These are phyloP conservation scores for Montipora capricornis DNA, from an alignment of 64 coral and sea anemone genomes.

Conservation along the genomic window DNA sequence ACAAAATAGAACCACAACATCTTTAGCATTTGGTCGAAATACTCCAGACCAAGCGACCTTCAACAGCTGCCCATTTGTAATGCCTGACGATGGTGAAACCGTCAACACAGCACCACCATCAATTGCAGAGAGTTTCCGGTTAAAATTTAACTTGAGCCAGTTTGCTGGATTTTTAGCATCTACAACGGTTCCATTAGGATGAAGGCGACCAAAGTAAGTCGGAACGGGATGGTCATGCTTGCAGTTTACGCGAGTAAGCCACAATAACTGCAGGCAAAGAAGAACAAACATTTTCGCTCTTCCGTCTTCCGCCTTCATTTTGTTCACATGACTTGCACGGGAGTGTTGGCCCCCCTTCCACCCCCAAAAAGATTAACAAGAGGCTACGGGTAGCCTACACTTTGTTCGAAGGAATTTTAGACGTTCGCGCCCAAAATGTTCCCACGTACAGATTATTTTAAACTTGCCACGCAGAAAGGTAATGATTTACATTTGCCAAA, in stretches of 20 bases:
- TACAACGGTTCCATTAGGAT: constrained; percentile 83
- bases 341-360: too few species aligned
- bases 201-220: constrained; percentile 82
- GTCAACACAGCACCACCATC: constrained; percentile 62
- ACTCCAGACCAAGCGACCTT: constrained; percentile 75
- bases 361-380: too few species aligned
- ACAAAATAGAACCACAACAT: constrained; percentile 69
- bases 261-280: background rate
- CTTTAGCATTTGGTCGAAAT: constrained; percentile 36
- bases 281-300: too few species aligned
- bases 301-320: too few species aligned
- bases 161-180: constrained; percentile 77
- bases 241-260: constrained; percentile 22
- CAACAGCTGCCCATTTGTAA: constrained; percentile 72
- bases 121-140: constrained; percentile 4
- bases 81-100: constrained; percentile 58
- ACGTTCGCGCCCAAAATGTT: too few species aligned
- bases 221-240: constrained; percentile 74
- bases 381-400: too few species aligned
- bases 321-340: too few species aligned
- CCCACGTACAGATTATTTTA: too few species aligned
- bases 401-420: too few species aligned
- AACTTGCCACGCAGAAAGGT: too few species aligned
- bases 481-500: too few species aligned
- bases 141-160: constrained; percentile 44